Evolutionary conservation across 2,797 vertebrate species (phyloP).

Genomic region (Melanotaenia trifasciata): DNA sequence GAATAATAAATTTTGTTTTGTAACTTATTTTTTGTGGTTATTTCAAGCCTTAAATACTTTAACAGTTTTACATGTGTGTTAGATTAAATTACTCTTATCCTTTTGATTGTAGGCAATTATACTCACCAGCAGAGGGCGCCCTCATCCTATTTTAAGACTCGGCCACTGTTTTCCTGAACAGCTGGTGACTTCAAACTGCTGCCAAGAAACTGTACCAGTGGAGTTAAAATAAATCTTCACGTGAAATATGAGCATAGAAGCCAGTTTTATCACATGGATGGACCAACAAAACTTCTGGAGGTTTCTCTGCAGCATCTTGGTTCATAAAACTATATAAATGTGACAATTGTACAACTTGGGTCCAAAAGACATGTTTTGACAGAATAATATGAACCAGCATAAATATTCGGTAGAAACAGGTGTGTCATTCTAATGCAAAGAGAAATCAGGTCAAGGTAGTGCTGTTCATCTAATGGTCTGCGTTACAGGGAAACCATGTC

Average conservation of each 20-base stretch:
- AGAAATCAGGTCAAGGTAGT: conserved; percentile 37
- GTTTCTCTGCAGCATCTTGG: conserved; percentile 8
- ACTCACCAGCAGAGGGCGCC: conserved; percentile 48
- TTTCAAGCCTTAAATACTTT: conserved; percentile 16
- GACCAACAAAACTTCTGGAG: conserved; percentile 16
- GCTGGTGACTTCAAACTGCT: conserved; percentile 5
- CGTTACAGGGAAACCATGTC: too few relatives aligned
- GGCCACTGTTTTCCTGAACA: conserved; percentile 5
- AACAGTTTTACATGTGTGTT: neutral
- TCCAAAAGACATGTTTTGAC: conserved; percentile 32
- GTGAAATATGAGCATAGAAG: conserved; percentile 50
- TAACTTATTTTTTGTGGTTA: conserved; percentile 61
- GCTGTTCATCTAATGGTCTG: neutral
- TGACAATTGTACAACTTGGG: neutral
- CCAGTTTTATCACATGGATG: conserved; percentile 35
- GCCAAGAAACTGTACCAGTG: conserved; percentile 41
- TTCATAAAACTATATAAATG: conserved; percentile 3
- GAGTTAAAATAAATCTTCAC: conserved; percentile 50
- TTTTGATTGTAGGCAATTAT: conserved; percentile 5
- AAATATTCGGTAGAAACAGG: conserved; percentile 16
- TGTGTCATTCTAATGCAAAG: conserved; percentile 36
- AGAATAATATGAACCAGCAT: conserved; percentile 36
- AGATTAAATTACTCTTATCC: too few relatives aligned
- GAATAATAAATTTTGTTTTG: conserved; percentile 82
- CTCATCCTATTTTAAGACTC: neutral